Evolutionary conservation across 2,797 vertebrate species (phyloP), one percentile per base, ranked within the genome.

Genomic region (Furcifer pardalis): DNA sequence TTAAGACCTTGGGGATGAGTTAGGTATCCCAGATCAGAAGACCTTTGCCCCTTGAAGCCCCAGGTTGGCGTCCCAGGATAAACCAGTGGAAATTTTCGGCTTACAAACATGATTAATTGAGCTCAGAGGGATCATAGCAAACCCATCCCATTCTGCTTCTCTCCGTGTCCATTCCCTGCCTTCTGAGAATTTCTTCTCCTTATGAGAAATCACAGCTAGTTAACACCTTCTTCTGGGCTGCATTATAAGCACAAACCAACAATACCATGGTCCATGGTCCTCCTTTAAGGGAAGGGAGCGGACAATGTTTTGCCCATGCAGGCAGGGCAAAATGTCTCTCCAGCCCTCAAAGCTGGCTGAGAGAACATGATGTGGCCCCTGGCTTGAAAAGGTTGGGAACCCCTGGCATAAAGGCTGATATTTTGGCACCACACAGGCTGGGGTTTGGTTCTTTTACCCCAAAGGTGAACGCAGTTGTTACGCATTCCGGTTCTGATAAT

Each of bases 21-120:
- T 88, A 72, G 82, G 49, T n/a, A 40, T 62, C 80, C 68, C 77
- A 66, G 80, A 87, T 66, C 78, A 76, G 71, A 78, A 80, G 90
- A 91, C 84, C 79, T 42, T 21, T 35, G 44, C 66, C 85, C 59
- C 87, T 27, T 75, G 10, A 81, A 91, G 77, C 19, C 82, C 37
- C 27, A 84, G 72, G 8, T 75, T 30, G 74, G 59, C 84, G 86
- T 85, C 42, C 52, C 85, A 79, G 4, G 40, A 71, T 75, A 17
- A 44, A 49, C 59, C 72, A 68, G 42, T 1, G 65, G 4, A 65
- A 32, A 65, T 82, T 49, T 73, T 82, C 59, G 69, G 15, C 66
- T 63, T 56, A 42, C 30, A 7, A 79, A 17, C 37, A 63, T 81
- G 44, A 84, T 62, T 88, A 88, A 83, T 85, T 65, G 77, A 82